phyloP scores from a whole-genome alignment of 2,888 invertebrate genomes.

The Archips crataeganus region DNA sequence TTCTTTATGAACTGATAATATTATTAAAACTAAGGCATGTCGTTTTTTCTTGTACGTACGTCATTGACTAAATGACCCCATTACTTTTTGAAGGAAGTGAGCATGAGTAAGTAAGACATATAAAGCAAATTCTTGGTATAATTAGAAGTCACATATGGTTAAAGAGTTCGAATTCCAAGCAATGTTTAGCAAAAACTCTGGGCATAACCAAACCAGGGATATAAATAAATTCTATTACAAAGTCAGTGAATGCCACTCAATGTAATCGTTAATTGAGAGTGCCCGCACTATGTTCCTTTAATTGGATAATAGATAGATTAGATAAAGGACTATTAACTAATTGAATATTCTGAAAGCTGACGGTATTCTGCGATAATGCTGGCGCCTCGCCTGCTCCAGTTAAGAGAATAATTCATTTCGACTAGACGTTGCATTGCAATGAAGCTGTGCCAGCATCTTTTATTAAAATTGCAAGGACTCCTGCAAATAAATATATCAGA shows the following conservation, averaged over 20 bases:
- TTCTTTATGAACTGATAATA: background rate
- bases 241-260: background rate
- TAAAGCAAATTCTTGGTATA: conserved; percentile 36
- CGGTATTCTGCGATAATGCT: conserved; percentile 23
- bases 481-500: conserved; percentile 1
- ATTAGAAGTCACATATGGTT: conserved; percentile 38
- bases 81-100: conserved; percentile 10
- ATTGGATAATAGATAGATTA: conserved; percentile 38
- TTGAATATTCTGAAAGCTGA: conserved; percentile 37
- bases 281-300: conserved; percentile 35
- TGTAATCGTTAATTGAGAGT: conserved; percentile 31
- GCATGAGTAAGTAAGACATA: conserved; percentile 24
- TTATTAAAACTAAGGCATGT: background rate
- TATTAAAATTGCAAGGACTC: conserved; percentile 18
- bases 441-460: conserved; percentile 16
- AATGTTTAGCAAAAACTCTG: conserved; percentile 15
- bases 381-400: conserved; percentile 29
- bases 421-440: conserved; percentile 17
- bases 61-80: conserved; percentile 2
- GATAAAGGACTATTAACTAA: conserved; percentile 37
- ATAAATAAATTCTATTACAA: conserved; percentile 13
- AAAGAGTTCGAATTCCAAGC: conserved; percentile 44
- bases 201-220: conserved; percentile 11
- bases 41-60: background rate
- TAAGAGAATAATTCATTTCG: conserved; percentile 28